Conservation (phyloP, 2,888 invertebrate genomes). For the Fragum whitleyi region DNA sequence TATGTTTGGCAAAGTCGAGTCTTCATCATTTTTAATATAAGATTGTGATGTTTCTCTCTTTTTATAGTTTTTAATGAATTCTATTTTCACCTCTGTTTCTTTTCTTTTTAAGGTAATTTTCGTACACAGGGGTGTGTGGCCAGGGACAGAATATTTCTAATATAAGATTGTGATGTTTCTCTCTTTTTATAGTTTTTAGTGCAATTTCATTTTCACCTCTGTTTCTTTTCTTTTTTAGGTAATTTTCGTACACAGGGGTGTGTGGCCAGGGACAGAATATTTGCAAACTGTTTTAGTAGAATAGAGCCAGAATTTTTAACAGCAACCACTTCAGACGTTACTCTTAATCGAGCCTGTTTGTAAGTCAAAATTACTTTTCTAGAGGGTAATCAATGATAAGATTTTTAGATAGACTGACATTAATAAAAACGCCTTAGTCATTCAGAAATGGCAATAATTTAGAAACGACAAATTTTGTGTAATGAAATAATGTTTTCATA, state of each 20-base stretch:
- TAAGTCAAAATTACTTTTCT: neutral
- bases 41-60: neutral
- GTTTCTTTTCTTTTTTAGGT: neutral
- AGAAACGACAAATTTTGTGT: too few species aligned
- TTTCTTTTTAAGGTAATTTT: neutral
- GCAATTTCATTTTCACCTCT: too few species aligned
- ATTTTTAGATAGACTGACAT: too few species aligned
- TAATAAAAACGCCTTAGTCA: too few species aligned
- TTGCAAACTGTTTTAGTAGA: neutral
- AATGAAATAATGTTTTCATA: too few species aligned
- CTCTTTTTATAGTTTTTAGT: too few species aligned
- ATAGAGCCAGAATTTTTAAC: neutral
- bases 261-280: conserved; percentile 12
- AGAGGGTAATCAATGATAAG: neutral
- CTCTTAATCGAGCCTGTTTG: neutral
- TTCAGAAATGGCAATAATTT: too few species aligned
- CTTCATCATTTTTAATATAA: too few species aligned
- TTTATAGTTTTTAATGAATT: too few species aligned
- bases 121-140: conserved; percentile 1
- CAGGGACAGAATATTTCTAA: conserved; percentile 10
- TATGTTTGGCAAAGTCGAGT: too few species aligned
- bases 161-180: neutral
- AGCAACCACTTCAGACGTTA: neutral
- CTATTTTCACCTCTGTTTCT: too few species aligned
- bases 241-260: neutral